Conservation (phyloP, 2,888 invertebrate species). For the Rotaria macrura region DNA sequence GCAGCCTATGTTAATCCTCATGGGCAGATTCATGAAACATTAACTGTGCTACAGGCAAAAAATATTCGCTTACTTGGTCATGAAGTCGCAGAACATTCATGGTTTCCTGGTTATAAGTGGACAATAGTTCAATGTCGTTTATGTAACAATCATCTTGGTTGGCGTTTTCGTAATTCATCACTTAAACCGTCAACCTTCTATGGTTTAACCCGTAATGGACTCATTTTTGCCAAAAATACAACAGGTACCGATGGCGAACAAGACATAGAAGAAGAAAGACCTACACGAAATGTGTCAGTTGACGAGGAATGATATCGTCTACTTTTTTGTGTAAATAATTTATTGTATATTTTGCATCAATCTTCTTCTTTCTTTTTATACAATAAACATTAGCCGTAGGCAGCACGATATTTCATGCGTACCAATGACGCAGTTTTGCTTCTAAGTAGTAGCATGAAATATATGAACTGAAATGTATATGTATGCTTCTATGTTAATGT, state of each 20-base stretch:
- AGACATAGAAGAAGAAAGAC: neutral
- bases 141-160: slow-evolving; percentile 65
- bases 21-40: slow-evolving; percentile 69
- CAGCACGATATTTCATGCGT: neutral
- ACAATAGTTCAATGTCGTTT: slow-evolving; percentile 62
- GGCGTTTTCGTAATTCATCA: slow-evolving; percentile 62
- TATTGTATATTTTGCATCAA: neutral
- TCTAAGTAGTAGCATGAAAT: too few species aligned
- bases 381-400: neutral
- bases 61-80: slow-evolving; percentile 51
- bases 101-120: slow-evolving; percentile 80
- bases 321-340: neutral
- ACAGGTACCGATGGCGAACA: neutral
- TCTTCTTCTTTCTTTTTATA: neutral
- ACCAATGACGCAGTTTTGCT: neutral
- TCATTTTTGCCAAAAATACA: neutral
- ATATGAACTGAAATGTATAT: too few species aligned
- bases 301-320: neutral
- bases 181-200: slow-evolving; percentile 62
- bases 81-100: slow-evolving; percentile 64
- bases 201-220: slow-evolving; percentile 57
- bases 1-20: slow-evolving; percentile 70
- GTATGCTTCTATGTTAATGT: too few species aligned
- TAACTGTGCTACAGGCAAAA: slow-evolving; percentile 55
- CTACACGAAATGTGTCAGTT: neutral